phyloP scores from a whole-genome alignment of 1,140 invertebrate genomes.

The Holotrichia oblita region DNA sequence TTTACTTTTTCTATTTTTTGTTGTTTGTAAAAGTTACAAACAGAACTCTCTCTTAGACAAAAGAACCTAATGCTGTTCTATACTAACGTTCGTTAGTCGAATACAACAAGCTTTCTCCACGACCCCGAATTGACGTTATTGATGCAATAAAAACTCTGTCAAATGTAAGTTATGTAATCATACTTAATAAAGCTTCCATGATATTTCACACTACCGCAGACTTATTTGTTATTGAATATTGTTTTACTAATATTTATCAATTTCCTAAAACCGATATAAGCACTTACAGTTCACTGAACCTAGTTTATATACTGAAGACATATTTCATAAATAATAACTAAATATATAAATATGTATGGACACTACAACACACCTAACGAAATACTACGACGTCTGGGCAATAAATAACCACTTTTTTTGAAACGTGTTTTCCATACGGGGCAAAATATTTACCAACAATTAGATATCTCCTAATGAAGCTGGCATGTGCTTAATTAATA shows the following conservation, averaged over 20 bases:
- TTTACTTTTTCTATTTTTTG: no score
- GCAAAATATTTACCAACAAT: conserved; percentile 7
- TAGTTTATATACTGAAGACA: conserved; percentile 4
- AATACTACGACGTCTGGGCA: background rate
- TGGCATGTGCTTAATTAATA: background rate
- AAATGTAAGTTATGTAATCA: no score
- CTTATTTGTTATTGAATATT: background rate
- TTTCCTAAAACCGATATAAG: background rate
- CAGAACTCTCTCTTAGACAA: no score
- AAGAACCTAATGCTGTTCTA: no score
- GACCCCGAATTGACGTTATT: no score
- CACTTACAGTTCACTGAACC: background rate
- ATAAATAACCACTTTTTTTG: conserved; percentile 9
- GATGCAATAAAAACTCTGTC: no score
- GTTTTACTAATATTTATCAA: background rate
- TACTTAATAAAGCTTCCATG: no score
- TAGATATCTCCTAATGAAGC: conserved; percentile 12
- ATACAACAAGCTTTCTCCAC: no score
- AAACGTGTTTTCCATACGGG: conserved; percentile 17
- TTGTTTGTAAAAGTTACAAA: no score
- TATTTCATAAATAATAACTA: conserved; percentile 26
- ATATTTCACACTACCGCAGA: no score
- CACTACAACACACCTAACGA: background rate
- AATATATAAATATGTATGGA: background rate
- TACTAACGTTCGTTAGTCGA: no score